Conservation (phyloP, 2,888 invertebrate genomes). For the Apotomis capreana region DNA sequence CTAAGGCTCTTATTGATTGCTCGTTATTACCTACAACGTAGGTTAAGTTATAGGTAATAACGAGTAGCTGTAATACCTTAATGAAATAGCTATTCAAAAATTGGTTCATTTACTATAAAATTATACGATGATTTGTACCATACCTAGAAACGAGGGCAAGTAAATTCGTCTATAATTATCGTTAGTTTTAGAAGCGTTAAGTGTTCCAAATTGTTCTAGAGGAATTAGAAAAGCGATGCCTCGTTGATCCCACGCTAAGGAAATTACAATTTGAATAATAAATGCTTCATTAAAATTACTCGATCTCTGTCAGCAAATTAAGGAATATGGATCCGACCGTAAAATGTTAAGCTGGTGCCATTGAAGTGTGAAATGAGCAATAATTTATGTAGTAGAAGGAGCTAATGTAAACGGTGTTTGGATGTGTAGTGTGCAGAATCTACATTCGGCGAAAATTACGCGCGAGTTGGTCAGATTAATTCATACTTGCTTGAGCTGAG, state of each 20-base stretch:
- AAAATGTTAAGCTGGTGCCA: slow-evolving; percentile 11
- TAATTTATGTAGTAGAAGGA: background rate
- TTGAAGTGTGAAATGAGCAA: slow-evolving; percentile 20
- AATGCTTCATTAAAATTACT: slow-evolving; percentile 32
- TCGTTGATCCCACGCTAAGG: slow-evolving; percentile 16
- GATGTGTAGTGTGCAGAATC: background rate
- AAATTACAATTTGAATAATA: slow-evolving; percentile 38
- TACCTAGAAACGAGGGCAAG: background rate
- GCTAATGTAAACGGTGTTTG: background rate
- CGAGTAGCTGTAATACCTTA: no score
- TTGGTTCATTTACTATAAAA: no score
- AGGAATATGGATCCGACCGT: slow-evolving; percentile 18
- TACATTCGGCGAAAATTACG: no score
- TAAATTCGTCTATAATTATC: background rate
- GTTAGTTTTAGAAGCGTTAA: background rate
- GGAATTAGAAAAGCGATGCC: slow-evolving; percentile 10
- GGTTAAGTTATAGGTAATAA: no score
- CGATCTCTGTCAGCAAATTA: slow-evolving; percentile 22
- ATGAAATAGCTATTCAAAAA: no score
- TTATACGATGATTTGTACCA: no score
- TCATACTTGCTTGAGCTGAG: background rate
- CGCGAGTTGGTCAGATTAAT: background rate
- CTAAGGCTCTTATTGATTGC: no score
- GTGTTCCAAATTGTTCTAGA: background rate
- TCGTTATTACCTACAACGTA: no score